phyloP scores from a whole-genome alignment of 1,140 invertebrate species.

The Trichoplusia ni region DNA sequence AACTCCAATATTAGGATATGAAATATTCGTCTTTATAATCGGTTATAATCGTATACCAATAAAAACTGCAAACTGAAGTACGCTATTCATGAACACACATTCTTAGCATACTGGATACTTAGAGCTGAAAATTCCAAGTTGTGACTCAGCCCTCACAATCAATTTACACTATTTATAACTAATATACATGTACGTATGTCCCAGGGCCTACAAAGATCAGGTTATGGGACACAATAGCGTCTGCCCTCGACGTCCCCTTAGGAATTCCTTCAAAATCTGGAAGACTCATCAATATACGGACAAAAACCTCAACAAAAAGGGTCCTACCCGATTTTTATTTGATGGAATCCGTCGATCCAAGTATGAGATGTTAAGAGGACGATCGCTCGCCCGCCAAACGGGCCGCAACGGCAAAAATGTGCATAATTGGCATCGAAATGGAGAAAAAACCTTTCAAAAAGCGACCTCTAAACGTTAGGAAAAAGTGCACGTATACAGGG shows the following conservation, averaged over 20 bases:
- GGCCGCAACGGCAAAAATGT: conserved; percentile 75
- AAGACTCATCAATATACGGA: conserved; percentile 73
- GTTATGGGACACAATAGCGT: conserved; percentile 44
- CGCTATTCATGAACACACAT: too few species aligned
- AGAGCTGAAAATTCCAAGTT: too few species aligned
- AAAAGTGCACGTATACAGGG: conserved; percentile 74
- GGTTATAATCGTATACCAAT: too few species aligned
- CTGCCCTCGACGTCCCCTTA: conserved; percentile 30
- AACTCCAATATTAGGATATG: too few species aligned
- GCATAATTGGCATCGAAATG: conserved; percentile 71
- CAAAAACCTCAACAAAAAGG: conserved; percentile 73
- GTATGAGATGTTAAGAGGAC: conserved; percentile 53
- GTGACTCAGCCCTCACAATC: background rate
- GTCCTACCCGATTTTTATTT: conserved; percentile 73
- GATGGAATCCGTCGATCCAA: conserved; percentile 71
- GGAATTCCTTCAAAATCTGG: conserved; percentile 72
- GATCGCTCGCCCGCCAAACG: conserved; percentile 64
- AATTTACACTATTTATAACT: background rate
- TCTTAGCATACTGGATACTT: too few species aligned
- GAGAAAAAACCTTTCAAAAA: conserved; percentile 78
- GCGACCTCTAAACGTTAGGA: conserved; percentile 74
- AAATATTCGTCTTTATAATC: too few species aligned
- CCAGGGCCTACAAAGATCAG: conserved; percentile 22
- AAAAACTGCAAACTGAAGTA: too few species aligned
- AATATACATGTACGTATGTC: conserved; percentile 1